These are phyloP conservation scores for Microtus ochrogaster DNA, from an alignment of 2,113 vertebrate genomes.

Conservation along the genomic window DNA sequence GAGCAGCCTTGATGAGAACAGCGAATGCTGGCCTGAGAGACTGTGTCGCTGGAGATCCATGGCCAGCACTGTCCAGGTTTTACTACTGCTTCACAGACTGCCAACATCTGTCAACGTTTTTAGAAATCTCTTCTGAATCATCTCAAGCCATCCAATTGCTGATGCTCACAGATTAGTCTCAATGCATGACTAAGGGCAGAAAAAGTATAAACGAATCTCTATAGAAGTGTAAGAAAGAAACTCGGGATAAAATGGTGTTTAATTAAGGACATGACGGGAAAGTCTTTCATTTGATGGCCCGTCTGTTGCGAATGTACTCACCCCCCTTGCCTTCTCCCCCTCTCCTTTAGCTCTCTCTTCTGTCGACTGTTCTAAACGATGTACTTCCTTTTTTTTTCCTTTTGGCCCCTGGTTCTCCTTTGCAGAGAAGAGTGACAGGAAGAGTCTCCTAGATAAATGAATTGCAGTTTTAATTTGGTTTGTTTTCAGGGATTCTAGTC, in stretches of 20 bases:
- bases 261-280: conserved; percentile 5
- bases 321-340: not conserved
- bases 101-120: not conserved
- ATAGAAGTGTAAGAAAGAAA: conserved; percentile 35
- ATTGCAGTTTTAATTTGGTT: conserved; percentile 56
- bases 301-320: not conserved
- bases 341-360: conserved; percentile 8
- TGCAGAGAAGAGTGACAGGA: conserved; percentile 56
- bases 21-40: not conserved
- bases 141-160: conserved; percentile 30
- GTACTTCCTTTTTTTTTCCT: not conserved
- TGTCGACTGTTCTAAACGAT: not conserved
- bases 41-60: not conserved
- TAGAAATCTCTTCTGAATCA: conserved; percentile 6
- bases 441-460: conserved; percentile 53
- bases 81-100: not conserved
- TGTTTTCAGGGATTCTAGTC: conserved; percentile 34
- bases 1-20: not conserved
- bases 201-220: not conserved
- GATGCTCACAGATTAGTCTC: not conserved
- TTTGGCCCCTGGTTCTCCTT: conserved; percentile 34
- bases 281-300: not conserved
- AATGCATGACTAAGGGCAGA: not conserved
- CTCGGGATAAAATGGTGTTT: not conserved
- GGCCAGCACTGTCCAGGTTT: not conserved